A percentile compares a stretch with the other conserved stretches of the same genome.
phyloP scores from a whole-genome alignment of 2,113 vertebrate species.

The Isichthys henryi region DNA sequence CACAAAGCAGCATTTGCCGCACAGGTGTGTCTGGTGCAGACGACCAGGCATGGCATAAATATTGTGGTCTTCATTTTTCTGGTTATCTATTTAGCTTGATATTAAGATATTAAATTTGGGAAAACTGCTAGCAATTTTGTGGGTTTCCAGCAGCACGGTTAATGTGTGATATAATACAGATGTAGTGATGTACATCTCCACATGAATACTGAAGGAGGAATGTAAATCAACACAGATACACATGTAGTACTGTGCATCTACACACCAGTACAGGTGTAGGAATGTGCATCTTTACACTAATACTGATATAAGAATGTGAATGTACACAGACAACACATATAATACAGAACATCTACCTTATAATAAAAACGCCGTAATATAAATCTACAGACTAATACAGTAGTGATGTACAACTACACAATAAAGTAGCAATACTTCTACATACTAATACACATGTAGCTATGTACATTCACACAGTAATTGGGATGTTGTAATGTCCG shows the following conservation, averaged over 20 bases:
- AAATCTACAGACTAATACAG: background rate
- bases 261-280: background rate
- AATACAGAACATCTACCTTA: background rate
- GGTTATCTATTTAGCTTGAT: background rate
- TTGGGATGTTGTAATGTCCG: background rate
- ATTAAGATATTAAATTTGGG: background rate
- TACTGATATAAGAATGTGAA: background rate
- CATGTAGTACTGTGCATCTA: background rate
- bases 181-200: background rate
- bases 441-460: background rate
- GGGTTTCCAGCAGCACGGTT: background rate
- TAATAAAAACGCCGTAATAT: background rate
- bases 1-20: background rate
- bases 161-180: background rate
- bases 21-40: constrained; percentile 10
- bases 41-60: background rate
- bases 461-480: background rate
- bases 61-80: background rate
- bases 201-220: background rate
- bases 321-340: background rate
- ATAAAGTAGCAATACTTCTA: background rate
- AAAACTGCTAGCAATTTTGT: background rate
- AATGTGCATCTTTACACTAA: background rate
- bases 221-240: background rate
- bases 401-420: background rate